phyloP scores from a whole-genome alignment of 1,140 invertebrate genomes.

The Chelonus insularis region DNA sequence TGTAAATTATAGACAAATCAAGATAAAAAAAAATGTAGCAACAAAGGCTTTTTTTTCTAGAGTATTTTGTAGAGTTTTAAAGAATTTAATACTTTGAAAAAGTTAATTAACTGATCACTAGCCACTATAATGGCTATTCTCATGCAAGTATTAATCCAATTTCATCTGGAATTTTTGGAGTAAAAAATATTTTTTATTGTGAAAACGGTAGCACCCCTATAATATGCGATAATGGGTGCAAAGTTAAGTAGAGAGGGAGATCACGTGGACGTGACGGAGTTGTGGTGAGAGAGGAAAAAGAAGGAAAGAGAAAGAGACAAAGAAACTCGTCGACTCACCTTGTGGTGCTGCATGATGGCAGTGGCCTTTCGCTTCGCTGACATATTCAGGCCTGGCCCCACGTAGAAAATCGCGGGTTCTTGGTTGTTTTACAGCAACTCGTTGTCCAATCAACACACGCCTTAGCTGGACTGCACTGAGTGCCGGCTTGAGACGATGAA shows the following conservation, averaged over 20 bases:
- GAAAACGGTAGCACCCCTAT: background rate
- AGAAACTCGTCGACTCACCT: constrained; percentile 55
- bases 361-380: constrained; percentile 65
- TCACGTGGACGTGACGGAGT: constrained; percentile 18
- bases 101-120: too few species aligned
- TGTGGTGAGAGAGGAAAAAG: constrained; percentile 31
- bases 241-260: background rate
- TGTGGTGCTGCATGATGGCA: constrained; percentile 65
- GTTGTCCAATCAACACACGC: constrained; percentile 7
- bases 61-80: too few species aligned
- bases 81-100: too few species aligned
- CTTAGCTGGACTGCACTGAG: background rate
- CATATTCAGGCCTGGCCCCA: constrained; percentile 55
- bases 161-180: too few species aligned
- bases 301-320: constrained; percentile 16
- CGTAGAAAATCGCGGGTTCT: constrained; percentile 25
- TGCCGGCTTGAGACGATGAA: background rate
- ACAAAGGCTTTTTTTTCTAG: too few species aligned
- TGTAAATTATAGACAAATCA: too few species aligned
- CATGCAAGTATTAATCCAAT: too few species aligned
- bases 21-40: too few species aligned
- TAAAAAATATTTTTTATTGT: background rate
- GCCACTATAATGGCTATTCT: too few species aligned
- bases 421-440: background rate
- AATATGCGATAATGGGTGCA: background rate